Percentiles rank a stretch among this genome's conserved stretches.
Evolutionary conservation across 1,140 invertebrate genomes (phyloP).

Genomic region (Trinorchestia longiramus): DNA sequence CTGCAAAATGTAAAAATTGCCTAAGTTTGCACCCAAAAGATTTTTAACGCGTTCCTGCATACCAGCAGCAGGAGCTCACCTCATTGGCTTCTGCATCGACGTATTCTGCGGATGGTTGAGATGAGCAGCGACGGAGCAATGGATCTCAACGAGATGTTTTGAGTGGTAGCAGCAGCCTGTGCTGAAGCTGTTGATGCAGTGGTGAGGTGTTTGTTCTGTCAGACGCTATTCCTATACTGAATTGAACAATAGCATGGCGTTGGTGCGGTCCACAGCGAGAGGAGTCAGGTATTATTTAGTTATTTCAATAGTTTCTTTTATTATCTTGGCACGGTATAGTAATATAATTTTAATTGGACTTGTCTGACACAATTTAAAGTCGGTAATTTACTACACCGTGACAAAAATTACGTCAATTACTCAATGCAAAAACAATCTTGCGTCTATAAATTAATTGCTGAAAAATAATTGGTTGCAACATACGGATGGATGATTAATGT

Average conservation of each 20-base stretch:
- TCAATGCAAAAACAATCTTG: neutral
- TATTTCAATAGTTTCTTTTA: no score
- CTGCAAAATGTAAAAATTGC: no score
- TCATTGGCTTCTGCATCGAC: neutral
- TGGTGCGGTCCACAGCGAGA: neutral
- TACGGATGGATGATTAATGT: neutral
- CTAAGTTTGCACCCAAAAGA: neutral
- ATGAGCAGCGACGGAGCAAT: neutral
- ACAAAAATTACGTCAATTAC: neutral
- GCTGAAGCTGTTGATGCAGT: neutral
- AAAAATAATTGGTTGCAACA: neutral
- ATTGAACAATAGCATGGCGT: neutral
- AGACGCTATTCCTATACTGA: neutral
- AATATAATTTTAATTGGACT: no score
- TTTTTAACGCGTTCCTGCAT: neutral
- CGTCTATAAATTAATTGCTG: neutral
- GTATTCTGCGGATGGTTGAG: neutral
- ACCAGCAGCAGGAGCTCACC: neutral
- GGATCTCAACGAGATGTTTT: neutral
- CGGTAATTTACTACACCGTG: no score
- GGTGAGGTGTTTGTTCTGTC: neutral
- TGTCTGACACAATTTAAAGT: no score
- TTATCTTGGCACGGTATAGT: no score
- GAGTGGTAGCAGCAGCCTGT: neutral
- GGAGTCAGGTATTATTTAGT: no score